Conservation (phyloP, 2,888 invertebrate genomes). For the Vesta saturnalis region DNA sequence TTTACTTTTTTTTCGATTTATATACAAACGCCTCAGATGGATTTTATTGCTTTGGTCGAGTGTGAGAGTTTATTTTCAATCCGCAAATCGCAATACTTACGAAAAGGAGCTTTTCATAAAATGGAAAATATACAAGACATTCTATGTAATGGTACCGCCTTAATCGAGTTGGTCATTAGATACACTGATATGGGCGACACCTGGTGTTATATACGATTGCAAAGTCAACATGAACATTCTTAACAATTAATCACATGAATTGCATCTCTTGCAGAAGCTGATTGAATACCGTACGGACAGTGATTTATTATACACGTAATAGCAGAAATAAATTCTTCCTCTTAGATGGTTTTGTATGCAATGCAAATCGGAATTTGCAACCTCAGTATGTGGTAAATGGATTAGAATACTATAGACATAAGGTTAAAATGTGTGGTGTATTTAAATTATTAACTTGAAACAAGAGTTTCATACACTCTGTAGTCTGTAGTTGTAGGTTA, state of each 20-base stretch:
- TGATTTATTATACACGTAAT: slow-evolving; percentile 19
- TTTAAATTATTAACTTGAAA: neutral
- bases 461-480: neutral
- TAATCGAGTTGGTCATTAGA: slow-evolving; percentile 8
- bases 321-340: slow-evolving; percentile 6
- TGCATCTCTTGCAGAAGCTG: slow-evolving; percentile 17
- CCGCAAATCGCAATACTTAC: slow-evolving; percentile 16
- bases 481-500: no score
- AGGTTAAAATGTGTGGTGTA: neutral
- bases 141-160: slow-evolving; percentile 10
- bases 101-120: slow-evolving; percentile 18
- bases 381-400: neutral
- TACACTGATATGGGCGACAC: slow-evolving; percentile 17
- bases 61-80: slow-evolving; percentile 22
- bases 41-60: slow-evolving; percentile 22
- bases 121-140: slow-evolving; percentile 17
- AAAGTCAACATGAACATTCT: slow-evolving; percentile 27
- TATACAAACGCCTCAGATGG: slow-evolving; percentile 17
- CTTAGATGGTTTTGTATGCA: neutral
- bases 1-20: slow-evolving; percentile 17
- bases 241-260: slow-evolving; percentile 35
- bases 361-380: neutral
- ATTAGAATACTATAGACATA: neutral
- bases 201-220: slow-evolving; percentile 10
- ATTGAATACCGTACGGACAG: slow-evolving; percentile 28